phyloP scores from a whole-genome alignment of 1,140 invertebrate genomes.

The Littorina saxatilis region DNA sequence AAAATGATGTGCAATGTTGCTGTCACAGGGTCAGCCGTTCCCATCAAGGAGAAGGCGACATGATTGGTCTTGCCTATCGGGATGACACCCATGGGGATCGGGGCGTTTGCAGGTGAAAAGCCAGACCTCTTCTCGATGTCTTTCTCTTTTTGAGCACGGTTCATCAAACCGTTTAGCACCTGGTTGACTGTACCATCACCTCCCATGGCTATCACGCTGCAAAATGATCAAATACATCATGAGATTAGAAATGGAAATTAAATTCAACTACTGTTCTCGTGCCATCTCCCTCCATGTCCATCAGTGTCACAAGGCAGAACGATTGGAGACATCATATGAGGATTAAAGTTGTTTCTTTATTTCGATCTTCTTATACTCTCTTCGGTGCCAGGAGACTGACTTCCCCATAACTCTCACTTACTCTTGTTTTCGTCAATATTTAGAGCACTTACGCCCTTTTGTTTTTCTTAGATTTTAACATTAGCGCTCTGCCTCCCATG shows the following conservation, averaged over 20 bases:
- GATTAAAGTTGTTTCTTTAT: too few species aligned
- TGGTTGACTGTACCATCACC: conserved; percentile 72
- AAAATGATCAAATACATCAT: not conserved
- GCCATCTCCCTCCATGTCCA: too few species aligned
- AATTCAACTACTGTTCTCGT: conserved; percentile 10
- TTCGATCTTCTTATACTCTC: too few species aligned
- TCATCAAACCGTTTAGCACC: conserved; percentile 65
- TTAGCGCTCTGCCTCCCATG: too few species aligned
- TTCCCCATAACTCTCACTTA: too few species aligned
- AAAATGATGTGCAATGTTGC: conserved; percentile 29
- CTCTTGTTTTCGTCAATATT: too few species aligned
- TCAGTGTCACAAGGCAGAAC: too few species aligned
- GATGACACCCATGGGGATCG: conserved; percentile 68
- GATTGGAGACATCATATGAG: too few species aligned
- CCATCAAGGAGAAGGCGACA: conserved; percentile 22
- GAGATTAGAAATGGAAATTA: not conserved
- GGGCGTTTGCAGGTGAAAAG: conserved; percentile 51
- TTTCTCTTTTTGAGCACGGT: conserved; percentile 55
- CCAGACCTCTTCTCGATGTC: conserved; percentile 61
- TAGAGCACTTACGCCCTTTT: too few species aligned
- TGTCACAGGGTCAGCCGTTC: conserved; percentile 20
- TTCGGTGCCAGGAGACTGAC: too few species aligned
- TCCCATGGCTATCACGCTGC: conserved; percentile 67
- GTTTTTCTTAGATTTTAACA: too few species aligned
- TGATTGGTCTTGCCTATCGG: conserved; percentile 61